These are phyloP conservation scores for Plebejus argus DNA, from an alignment of 2,888 invertebrate species.

Conservation along the genomic window DNA sequence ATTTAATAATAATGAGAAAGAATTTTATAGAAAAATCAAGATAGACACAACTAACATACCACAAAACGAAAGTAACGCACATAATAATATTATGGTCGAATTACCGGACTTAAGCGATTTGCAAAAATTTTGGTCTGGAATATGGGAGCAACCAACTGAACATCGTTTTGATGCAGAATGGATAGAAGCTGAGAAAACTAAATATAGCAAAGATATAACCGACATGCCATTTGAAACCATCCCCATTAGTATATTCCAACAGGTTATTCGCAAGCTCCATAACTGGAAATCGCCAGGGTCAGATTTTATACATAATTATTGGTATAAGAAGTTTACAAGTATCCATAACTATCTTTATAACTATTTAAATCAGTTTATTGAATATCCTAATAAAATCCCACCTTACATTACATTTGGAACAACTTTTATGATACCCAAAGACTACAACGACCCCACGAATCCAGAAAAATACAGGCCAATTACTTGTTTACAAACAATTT, in stretches of 20 bases:
- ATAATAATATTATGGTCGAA: neutral
- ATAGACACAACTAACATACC: neutral
- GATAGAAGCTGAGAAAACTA: neutral
- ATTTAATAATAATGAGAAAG: neutral
- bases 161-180: neutral
- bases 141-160: neutral
- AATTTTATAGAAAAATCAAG: neutral
- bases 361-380: conserved; percentile 38
- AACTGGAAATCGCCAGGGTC: conserved; percentile 43
- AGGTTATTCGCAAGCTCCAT: conserved; percentile 36
- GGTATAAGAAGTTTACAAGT: conserved; percentile 41
- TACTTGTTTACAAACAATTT: conserved; percentile 46
- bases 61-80: neutral
- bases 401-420: conserved; percentile 38
- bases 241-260: conserved; percentile 34
- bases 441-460: conserved; percentile 34
- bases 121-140: neutral
- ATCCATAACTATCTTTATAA: conserved; percentile 35
- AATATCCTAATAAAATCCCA: conserved; percentile 35
- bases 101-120: neutral
- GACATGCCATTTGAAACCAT: conserved; percentile 12
- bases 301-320: conserved; percentile 42
- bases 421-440: conserved; percentile 43
- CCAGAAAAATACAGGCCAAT: conserved; percentile 46
- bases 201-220: neutral